Evolutionary conservation across 2,797 vertebrate genomes (phyloP).

Genomic region (Gallinago solitaria): DNA sequence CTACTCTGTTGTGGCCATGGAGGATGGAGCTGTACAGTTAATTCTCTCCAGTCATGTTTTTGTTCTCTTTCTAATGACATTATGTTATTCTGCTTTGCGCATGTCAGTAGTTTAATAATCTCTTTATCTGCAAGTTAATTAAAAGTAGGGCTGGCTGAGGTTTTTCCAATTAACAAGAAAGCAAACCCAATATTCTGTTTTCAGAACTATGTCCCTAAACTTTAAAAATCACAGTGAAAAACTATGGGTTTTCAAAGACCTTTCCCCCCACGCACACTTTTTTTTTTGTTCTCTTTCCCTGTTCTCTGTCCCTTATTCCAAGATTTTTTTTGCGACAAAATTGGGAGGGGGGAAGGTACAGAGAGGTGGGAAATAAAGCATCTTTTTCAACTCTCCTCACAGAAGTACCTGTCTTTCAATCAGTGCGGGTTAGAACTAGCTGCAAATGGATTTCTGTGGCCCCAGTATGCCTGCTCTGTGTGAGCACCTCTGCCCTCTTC

Average conservation of each 20-base stretch:
- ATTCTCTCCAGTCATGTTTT: neutral
- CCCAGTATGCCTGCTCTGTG: constrained; percentile 28
- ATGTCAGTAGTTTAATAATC: neutral
- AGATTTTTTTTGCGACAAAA: neutral
- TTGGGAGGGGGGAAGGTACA: neutral
- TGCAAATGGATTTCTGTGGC: constrained; percentile 22
- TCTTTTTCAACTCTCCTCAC: neutral
- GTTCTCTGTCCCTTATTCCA: neutral
- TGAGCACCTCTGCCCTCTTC: constrained; percentile 63
- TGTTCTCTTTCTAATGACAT: neutral
- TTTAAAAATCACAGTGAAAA: neutral
- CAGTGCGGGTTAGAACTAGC: neutral
- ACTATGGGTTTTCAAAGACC: neutral
- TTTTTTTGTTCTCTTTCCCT: neutral
- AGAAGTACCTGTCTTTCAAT: neutral
- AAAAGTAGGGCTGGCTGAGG: neutral
- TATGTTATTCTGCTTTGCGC: neutral
- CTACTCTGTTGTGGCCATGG: neutral
- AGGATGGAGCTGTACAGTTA: neutral
- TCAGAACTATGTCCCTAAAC: neutral
- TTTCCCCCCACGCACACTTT: neutral
- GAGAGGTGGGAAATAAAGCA: constrained; percentile 3
- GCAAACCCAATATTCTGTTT: neutral
- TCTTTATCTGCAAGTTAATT: neutral
- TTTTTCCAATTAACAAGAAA: neutral